Evolutionary conservation across 2,113 vertebrate species (phyloP).

Genomic region (Tor tambroides): DNA sequence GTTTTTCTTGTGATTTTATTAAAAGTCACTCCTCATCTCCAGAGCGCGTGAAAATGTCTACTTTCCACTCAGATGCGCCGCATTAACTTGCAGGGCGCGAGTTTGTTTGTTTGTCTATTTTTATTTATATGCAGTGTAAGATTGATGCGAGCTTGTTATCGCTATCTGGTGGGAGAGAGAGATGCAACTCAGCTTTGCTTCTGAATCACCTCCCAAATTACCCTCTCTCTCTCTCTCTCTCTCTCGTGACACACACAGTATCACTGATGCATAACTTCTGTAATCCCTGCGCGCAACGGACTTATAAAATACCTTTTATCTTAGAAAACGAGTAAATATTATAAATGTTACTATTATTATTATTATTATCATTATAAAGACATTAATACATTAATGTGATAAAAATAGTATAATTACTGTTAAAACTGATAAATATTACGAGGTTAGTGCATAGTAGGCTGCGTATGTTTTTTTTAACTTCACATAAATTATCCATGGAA

Average conservation of each 20-base stretch:
- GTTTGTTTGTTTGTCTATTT: constrained; percentile 98
- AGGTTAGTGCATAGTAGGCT: too few species aligned
- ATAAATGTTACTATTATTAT: not conserved
- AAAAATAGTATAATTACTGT: not conserved
- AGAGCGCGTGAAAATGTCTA: constrained; percentile 97
- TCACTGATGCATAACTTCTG: constrained; percentile 10
- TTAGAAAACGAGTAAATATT: not conserved
- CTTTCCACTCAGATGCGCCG: constrained; percentile 98
- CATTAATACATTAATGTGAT: not conserved
- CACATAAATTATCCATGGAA: not conserved
- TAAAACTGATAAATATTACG: not conserved
- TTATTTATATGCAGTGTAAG: constrained; percentile 92
- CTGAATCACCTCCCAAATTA: constrained; percentile 81
- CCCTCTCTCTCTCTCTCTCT: constrained; percentile 48
- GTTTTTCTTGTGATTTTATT: constrained; percentile 98
- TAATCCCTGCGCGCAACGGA: not conserved
- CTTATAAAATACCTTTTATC: not conserved
- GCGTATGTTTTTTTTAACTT: not conserved
- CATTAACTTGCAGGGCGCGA: constrained; percentile 94
- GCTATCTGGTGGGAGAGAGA: constrained; percentile 81
- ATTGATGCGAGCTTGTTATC: constrained; percentile 98
- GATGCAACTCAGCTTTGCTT: constrained; percentile 82
- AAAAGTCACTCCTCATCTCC: constrained; percentile 96
- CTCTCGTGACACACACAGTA: not conserved
- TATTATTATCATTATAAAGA: not conserved